Percentiles rank a stretch among this genome's conserved stretches.
Evolutionary conservation across 2,113 vertebrate species (phyloP).

Genomic region (Rhineura floridana): DNA sequence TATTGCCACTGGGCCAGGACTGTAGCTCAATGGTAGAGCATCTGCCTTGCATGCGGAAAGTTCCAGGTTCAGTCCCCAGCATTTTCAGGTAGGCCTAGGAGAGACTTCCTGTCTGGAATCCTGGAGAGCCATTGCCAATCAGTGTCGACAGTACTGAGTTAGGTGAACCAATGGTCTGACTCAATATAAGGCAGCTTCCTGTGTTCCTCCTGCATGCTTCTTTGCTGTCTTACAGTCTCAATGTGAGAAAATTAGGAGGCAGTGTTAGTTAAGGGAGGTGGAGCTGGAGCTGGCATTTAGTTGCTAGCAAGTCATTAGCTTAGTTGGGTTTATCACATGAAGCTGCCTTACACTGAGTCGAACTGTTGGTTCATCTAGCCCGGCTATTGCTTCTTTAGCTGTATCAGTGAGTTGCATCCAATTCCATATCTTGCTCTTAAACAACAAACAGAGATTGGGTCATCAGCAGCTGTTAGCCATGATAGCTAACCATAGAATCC

Average conservation of each 20-base stretch:
- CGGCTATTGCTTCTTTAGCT: neutral
- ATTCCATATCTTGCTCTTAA: neutral
- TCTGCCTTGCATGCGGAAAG: no score
- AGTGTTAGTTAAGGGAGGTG: neutral
- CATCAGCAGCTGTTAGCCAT: neutral
- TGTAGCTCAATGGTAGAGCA: no score
- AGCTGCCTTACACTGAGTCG: neutral
- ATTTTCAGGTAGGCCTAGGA: no score
- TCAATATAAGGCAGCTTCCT: no score
- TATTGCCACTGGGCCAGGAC: neutral
- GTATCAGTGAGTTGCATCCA: neutral
- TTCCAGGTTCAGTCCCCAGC: no score
- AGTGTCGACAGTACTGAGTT: no score
- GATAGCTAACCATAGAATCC: neutral
- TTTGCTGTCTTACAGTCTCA: neutral
- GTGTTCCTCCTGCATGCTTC: neutral
- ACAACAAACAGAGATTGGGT: neutral
- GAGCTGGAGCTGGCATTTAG: neutral
- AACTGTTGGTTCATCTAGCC: no score
- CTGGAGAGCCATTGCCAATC: no score
- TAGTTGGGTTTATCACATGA: neutral
- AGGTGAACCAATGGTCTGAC: no score
- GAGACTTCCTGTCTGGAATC: no score
- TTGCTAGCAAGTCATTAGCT: neutral
- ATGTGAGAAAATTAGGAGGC: neutral